phyloP scores from a whole-genome alignment of 2,113 vertebrate genomes.

The Camelus bactrianus region DNA sequence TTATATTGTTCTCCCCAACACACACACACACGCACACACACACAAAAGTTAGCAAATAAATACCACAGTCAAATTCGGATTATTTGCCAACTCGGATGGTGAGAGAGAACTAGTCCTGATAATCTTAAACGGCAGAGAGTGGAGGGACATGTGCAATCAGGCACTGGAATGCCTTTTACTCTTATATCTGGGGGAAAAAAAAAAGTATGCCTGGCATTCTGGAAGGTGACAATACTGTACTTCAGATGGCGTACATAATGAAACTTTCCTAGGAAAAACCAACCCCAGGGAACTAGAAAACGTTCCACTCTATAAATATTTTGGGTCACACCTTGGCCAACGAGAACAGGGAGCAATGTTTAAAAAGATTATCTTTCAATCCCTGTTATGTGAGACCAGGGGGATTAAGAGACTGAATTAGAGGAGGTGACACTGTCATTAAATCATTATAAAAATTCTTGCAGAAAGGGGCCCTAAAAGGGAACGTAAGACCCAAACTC shows the following conservation, averaged over 20 bases:
- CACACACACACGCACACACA: neutral
- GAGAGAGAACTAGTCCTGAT: neutral
- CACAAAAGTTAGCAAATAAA: neutral
- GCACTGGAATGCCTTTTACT: neutral
- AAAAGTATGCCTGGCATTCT: slow-evolving; percentile 22
- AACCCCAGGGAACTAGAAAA: slow-evolving; percentile 54
- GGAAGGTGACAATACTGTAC: neutral
- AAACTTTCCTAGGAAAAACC: slow-evolving; percentile 8
- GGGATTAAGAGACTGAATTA: neutral
- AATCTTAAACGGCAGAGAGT: neutral
- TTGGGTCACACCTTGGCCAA: slow-evolving; percentile 4
- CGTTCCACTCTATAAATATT: neutral
- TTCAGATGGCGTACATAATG: slow-evolving; percentile 36
- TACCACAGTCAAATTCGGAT: neutral
- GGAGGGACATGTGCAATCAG: neutral
- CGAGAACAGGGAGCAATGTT: neutral
- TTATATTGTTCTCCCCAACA: neutral
- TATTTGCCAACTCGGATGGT: neutral
- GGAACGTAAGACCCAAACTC: neutral
- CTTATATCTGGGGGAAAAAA: slow-evolving; percentile 28
- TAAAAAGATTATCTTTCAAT: slow-evolving; percentile 30
- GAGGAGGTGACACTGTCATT: neutral
- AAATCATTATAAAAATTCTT: slow-evolving; percentile 50
- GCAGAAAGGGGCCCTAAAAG: neutral
- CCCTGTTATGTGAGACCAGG: neutral